A percentile compares a stretch with the other conserved stretches of the same genome.
Evolutionary conservation across 2,797 vertebrate species (phyloP).

Genomic region (Numenius phaeopus): DNA sequence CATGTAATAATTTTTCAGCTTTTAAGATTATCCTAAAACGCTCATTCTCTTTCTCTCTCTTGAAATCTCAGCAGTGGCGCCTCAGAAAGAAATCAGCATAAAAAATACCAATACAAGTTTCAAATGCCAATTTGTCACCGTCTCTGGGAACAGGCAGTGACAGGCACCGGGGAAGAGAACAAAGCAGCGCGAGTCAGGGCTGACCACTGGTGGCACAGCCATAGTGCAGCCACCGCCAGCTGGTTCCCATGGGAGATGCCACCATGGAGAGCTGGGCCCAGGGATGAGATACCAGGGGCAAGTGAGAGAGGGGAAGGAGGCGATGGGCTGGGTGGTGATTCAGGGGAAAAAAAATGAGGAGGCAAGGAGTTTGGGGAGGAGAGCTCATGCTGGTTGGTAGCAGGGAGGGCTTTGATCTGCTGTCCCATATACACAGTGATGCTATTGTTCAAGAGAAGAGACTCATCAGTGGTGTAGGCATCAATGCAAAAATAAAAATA

Average conservation of each 20-base stretch:
- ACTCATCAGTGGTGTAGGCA: background rate
- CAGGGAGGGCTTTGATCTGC: background rate
- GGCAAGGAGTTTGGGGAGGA: background rate
- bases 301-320: background rate
- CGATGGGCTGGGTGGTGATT: rapidly evolving
- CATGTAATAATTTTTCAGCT: constrained; percentile 76
- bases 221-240: rapidly evolving
- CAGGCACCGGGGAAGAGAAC: background rate
- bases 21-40: constrained; percentile 79
- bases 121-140: constrained; percentile 46
- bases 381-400: background rate
- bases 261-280: background rate
- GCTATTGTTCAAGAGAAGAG: background rate
- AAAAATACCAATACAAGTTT: constrained; percentile 41
- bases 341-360: background rate
- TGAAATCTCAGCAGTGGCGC: constrained; percentile 43
- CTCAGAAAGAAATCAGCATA: constrained; percentile 43
- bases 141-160: background rate
- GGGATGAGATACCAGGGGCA: rapidly evolving
- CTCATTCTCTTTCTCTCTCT: constrained; percentile 57
- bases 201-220: background rate
- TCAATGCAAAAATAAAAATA: background rate
- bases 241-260: background rate
- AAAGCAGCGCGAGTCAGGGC: background rate
- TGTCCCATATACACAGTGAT: background rate